These are phyloP conservation scores for Scaptomyza flava DNA, from an alignment of 2,888 invertebrate species.

Conservation along the genomic window DNA sequence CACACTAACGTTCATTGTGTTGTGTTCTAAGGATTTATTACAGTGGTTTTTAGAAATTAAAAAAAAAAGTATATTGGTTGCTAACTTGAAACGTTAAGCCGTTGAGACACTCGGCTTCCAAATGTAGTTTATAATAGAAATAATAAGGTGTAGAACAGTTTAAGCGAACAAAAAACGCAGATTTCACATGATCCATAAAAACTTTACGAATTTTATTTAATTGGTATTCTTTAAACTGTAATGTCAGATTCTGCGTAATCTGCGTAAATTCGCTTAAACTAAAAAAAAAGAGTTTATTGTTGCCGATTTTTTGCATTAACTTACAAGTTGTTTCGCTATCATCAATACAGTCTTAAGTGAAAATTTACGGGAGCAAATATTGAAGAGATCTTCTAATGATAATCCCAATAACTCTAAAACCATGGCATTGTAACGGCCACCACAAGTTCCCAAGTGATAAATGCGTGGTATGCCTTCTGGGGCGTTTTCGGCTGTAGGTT, in stretches of 20 bases:
- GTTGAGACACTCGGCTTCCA: conserved; percentile 80
- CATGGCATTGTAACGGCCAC: conserved; percentile 99
- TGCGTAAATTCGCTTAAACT: conserved; percentile 27
- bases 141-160: conserved; percentile 28
- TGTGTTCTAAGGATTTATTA: conserved; percentile 16
- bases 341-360: conserved; percentile 98
- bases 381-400: conserved; percentile 99
- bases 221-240: no score
- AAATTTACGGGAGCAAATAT: conserved; percentile 99
- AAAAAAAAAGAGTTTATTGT: conserved; percentile 3
- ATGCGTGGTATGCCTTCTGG: conserved; percentile 99
- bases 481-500: conserved; percentile 79
- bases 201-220: not conserved
- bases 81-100: conserved; percentile 62
- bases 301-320: conserved; percentile 81
- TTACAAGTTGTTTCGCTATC: conserved; percentile 98
- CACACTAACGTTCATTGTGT: conserved; percentile 70
- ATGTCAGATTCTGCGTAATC: conserved; percentile 11
- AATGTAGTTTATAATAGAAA: conserved; percentile 50
- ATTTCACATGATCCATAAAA: conserved; percentile 24
- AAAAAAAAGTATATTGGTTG: conserved; percentile 28
- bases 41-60: conserved; percentile 4
- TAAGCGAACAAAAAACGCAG: conserved; percentile 20
- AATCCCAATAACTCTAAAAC: conserved; percentile 99
- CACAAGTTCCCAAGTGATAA: conserved; percentile 99